Evolutionary conservation across 2,113 vertebrate species (phyloP).

Genomic region (Sapajus apella): DNA sequence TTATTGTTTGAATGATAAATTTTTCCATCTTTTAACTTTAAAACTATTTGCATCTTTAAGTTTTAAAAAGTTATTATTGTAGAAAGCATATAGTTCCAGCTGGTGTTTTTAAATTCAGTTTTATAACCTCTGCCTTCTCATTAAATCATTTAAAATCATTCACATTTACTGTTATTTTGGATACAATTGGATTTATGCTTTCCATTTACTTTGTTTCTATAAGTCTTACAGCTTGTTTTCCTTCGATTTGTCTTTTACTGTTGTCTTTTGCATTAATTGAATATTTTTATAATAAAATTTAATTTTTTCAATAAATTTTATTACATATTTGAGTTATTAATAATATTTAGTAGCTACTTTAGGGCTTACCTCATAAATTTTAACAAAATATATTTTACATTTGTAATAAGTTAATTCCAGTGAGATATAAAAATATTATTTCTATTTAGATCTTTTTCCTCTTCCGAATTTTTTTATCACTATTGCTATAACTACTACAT

Average conservation of each 20-base stretch:
- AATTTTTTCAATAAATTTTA: not conserved
- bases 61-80: not conserved
- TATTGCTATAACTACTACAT: not conserved
- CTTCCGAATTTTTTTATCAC: not conserved
- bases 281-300: not conserved
- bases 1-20: not conserved
- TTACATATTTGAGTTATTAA: not conserved
- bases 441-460: not conserved
- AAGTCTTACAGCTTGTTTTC: not conserved
- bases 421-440: not conserved
- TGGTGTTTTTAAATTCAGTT: not conserved
- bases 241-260: not conserved
- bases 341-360: not conserved
- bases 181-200: not conserved
- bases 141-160: not conserved
- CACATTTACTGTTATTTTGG: not conserved
- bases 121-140: not conserved
- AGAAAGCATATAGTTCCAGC: not conserved
- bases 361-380: not conserved
- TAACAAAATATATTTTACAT: not conserved
- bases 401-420: not conserved
- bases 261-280: not conserved
- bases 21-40: not conserved
- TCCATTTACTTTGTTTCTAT: not conserved
- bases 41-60: not conserved